Evolutionary conservation across 2,888 invertebrate genomes (phyloP).

Genomic region (Digitonthophagus gazella): DNA sequence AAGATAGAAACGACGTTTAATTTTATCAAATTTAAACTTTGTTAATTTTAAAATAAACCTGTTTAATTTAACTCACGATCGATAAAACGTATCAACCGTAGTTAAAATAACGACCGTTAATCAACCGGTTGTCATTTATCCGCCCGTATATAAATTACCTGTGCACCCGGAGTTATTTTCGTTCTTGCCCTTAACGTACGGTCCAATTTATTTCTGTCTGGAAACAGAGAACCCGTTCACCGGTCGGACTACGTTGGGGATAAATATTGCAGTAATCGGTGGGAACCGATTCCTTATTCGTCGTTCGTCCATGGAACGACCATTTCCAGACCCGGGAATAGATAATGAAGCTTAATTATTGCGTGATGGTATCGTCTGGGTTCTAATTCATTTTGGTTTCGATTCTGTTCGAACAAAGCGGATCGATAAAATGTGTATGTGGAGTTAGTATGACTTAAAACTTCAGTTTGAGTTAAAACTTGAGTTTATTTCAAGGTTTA

Average conservation of each 20-base stretch:
- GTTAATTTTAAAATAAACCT: no score
- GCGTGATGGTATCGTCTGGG: neutral
- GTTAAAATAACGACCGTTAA: neutral
- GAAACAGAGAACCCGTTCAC: neutral
- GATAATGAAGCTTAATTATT: conserved; percentile 12
- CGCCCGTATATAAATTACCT: neutral
- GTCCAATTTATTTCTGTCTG: neutral
- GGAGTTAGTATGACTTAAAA: no score
- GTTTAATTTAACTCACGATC: neutral
- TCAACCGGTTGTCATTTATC: neutral
- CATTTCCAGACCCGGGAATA: conserved; percentile 9
- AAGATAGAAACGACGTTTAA: neutral
- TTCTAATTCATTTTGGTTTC: neutral
- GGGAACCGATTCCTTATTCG: conserved; percentile 2
- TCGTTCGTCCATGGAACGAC: neutral
- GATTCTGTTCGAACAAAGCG: neutral
- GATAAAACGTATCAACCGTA: neutral
- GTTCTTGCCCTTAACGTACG: neutral
- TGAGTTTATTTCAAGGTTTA: neutral
- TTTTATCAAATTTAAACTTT: no score
- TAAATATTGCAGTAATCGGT: conserved; percentile 6
- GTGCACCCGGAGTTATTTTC: neutral
- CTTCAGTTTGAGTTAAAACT: no score
- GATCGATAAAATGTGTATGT: no score
- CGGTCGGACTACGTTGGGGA: neutral